These are phyloP conservation scores for Ormyrus pomaceus DNA, from an alignment of 2,888 invertebrate genomes.

Conservation along the genomic window DNA sequence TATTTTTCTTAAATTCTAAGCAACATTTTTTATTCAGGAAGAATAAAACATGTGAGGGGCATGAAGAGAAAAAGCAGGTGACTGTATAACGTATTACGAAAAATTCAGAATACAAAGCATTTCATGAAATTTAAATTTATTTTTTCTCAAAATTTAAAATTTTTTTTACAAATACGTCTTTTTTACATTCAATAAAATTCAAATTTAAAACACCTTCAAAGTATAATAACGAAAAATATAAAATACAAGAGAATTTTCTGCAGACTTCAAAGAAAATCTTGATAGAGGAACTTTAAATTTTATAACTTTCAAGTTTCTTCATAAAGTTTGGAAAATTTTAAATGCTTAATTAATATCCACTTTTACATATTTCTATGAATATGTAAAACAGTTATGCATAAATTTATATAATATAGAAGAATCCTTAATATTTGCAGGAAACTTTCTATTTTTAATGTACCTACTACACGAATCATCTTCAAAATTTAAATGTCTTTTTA, in stretches of 20 bases:
- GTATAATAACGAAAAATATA: no score
- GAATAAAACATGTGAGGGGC: not conserved
- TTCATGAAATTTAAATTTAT: constrained; percentile 1
- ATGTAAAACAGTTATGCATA: not conserved
- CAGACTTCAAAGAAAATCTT: no score
- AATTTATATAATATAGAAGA: not conserved
- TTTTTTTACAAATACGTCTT: not conserved
- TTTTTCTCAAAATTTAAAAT: not conserved
- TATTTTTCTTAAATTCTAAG: no score
- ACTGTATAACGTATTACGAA: not conserved
- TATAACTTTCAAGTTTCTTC: not conserved
- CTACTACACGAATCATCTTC: not conserved
- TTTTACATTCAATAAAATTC: no score
- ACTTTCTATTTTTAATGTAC: not conserved
- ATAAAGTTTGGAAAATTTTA: constrained; percentile 2
- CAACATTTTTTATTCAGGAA: no score
- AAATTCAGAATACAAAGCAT: constrained; percentile 1
- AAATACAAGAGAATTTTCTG: no score
- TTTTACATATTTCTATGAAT: not conserved
- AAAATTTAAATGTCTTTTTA: not conserved
- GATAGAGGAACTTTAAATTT: not conserved
- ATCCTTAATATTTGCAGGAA: not conserved
- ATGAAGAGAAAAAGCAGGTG: not conserved
- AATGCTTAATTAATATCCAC: not conserved
- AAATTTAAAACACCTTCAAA: no score